Percentiles rank a stretch among this genome's conserved stretches.
phyloP scores from a whole-genome alignment of 2,113 vertebrate genomes.

The Actenoides lindsayi region DNA sequence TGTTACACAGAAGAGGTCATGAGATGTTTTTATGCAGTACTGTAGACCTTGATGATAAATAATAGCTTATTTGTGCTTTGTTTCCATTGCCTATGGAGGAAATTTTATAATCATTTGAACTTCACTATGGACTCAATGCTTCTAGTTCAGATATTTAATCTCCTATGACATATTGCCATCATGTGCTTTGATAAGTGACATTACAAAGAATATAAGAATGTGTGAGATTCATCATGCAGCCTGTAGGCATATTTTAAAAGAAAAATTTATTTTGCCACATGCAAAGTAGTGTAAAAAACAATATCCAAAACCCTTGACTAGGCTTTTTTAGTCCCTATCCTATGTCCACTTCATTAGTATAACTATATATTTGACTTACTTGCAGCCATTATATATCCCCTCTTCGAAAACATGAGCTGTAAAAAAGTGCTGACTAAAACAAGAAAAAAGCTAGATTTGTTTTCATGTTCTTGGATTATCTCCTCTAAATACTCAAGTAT shows the following conservation, averaged over 20 bases:
- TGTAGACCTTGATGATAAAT: background rate
- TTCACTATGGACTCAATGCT: background rate
- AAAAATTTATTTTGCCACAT: background rate
- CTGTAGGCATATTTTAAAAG: background rate
- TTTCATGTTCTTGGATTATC: background rate
- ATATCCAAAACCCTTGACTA: background rate
- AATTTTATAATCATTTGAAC: background rate
- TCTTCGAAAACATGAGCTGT: background rate
- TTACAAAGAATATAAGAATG: background rate
- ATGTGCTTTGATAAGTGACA: background rate
- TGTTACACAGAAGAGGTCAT: background rate
- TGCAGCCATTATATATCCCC: background rate
- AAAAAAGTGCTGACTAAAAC: background rate
- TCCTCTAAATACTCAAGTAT: rapidly evolving
- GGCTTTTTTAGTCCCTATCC: background rate
- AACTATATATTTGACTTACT: background rate
- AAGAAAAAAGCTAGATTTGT: background rate
- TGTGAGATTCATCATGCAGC: background rate
- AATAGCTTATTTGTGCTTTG: background rate
- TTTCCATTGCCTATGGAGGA: background rate
- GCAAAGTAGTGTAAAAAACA: background rate
- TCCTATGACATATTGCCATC: background rate
- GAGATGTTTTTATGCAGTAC: background rate
- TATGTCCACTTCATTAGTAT: background rate
- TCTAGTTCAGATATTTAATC: background rate